Evolutionary conservation across 2,888 invertebrate species (phyloP), one percentile per base, ranked within the genome.

Genomic region (Baronia brevicornis): DNA sequence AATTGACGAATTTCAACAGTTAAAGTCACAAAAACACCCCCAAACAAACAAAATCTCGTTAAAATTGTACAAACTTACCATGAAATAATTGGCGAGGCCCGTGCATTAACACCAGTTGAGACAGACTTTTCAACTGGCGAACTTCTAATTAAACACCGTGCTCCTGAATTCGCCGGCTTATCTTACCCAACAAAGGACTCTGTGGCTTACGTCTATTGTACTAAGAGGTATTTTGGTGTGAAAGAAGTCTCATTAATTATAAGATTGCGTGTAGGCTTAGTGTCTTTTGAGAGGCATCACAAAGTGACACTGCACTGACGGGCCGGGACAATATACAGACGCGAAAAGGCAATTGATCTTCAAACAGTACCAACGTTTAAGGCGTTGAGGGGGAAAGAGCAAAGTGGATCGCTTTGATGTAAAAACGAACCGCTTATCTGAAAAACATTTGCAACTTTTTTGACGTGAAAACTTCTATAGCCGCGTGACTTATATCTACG

Each of bases 331-430:
- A 77, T 60, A n/a, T n/a, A 45, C 43, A 42, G 46, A 47, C 66
- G 54, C 61, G 55, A 62, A 75, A 73, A 63, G 70, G 68, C 66
- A 67, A 75, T 75, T 62, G 66, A 66, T 71, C 68, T 73, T 71
- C 60, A 59, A 56, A 71, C 49, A 63, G 60, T 70, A 70, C 73
- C 68, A 71, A 63, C 59, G 61, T 57, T 58, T 56, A 57, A 60
- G 59, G 62, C 54, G 63, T 60, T 41, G 50, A 50, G 39, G 46
- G 53, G 54, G 48, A 51, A 49, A 26, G 46, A 29, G 28, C 30
- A 13, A 32, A 47, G 51, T 41, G 43, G 41, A 26, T 36, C 33
- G 37, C 39, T 46, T 41, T 40, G 46, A 41, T 43, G 45, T 44
- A 20, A 44, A 38, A 38, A 15, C 33, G 25, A 29, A 35, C 17